Evolutionary conservation across 2,113 vertebrate species (phyloP).

Genomic region (Budorcas taxicolor): DNA sequence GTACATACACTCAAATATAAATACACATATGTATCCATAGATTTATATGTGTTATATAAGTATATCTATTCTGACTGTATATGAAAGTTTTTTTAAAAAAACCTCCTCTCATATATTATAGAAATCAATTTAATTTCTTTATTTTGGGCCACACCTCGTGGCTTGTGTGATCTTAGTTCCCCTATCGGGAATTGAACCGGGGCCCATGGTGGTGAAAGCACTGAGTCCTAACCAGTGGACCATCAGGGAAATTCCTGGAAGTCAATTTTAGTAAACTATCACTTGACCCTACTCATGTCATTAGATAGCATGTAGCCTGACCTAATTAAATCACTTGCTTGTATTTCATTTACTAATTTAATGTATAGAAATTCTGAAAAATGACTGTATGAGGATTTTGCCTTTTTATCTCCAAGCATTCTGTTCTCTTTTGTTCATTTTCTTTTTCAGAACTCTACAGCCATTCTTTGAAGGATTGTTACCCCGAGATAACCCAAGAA

Average conservation of each 20-base stretch:
- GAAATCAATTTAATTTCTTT: neutral
- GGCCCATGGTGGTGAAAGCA: neutral
- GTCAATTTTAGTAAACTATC: neutral
- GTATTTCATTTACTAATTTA: neutral
- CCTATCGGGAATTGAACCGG: neutral
- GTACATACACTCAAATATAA: neutral
- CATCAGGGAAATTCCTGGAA: neutral
- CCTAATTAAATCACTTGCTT: neutral
- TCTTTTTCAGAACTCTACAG: slow-evolving; percentile 88
- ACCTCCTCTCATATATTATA: neutral
- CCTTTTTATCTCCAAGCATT: neutral
- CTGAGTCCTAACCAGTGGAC: neutral
- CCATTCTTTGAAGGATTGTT: slow-evolving; percentile 95
- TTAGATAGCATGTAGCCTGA: neutral
- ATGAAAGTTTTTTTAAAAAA: neutral
- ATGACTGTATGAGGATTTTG: neutral
- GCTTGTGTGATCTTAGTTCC: neutral
- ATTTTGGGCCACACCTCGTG: neutral
- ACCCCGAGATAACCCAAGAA: slow-evolving; percentile 97
- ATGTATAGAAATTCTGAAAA: neutral
- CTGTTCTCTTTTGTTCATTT: neutral
- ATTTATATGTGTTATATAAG: neutral
- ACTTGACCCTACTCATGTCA: neutral
- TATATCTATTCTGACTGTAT: neutral
- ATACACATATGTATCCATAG: neutral